Evolutionary conservation across 1,140 invertebrate species (phyloP).

Genomic region (Zaprionus tsacasi): DNA sequence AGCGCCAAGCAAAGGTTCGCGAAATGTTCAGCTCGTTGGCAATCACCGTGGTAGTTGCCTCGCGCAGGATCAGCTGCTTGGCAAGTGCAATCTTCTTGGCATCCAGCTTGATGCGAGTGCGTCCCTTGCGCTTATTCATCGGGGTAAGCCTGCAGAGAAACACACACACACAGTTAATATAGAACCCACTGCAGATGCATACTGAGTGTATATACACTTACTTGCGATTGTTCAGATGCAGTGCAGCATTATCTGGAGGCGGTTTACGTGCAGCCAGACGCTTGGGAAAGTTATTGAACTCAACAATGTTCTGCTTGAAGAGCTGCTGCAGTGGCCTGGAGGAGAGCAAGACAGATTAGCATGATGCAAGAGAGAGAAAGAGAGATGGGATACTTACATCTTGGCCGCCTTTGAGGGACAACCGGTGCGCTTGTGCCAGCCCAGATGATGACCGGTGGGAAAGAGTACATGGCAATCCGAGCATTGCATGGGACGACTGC

Average conservation of each 20-base stretch:
- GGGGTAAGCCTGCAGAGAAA: slow-evolving; percentile 54
- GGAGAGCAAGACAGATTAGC: neutral
- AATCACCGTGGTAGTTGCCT: slow-evolving; percentile 81
- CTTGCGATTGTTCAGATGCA: slow-evolving; percentile 79
- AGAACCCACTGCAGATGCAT: neutral
- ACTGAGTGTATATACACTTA: slow-evolving; percentile 41
- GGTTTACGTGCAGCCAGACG: slow-evolving; percentile 67
- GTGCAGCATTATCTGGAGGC: slow-evolving; percentile 54
- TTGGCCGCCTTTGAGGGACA: slow-evolving; percentile 80
- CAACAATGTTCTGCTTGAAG: slow-evolving; percentile 80
- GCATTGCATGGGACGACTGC: slow-evolving; percentile 81
- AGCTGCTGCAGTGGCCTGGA: slow-evolving; percentile 79
- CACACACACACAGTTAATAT: too few relatives aligned
- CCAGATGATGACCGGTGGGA: slow-evolving; percentile 81
- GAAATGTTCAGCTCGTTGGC: slow-evolving; percentile 82
- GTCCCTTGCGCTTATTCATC: slow-evolving; percentile 77
- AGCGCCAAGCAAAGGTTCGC: slow-evolving; percentile 80
- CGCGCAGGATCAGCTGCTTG: slow-evolving; percentile 78
- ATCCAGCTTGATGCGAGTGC: slow-evolving; percentile 82
- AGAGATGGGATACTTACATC: slow-evolving; percentile 58
- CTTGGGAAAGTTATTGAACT: slow-evolving; percentile 82
- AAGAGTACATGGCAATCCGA: slow-evolving; percentile 82
- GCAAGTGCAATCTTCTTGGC: slow-evolving; percentile 80
- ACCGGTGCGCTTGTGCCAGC: slow-evolving; percentile 83
- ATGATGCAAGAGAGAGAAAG: neutral